A percentile compares a stretch with the other conserved stretches of the same genome.
These are phyloP conservation scores for Mormyrus iriodes DNA, from an alignment of 2,113 vertebrate genomes.

Conservation along the genomic window DNA sequence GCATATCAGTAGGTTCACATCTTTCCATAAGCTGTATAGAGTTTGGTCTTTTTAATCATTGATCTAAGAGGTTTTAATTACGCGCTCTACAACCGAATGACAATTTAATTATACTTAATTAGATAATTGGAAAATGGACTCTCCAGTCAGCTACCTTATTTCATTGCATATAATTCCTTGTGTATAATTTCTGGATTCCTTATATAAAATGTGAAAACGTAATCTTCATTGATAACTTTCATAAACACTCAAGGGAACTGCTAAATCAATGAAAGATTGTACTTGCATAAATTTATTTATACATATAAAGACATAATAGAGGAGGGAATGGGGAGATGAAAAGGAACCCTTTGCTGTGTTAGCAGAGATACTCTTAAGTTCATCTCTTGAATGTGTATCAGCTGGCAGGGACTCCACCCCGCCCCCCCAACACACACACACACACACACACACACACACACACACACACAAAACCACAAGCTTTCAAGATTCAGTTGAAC, in stretches of 20 bases:
- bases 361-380: neutral
- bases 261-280: neutral
- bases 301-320: neutral
- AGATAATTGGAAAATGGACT: slow-evolving; percentile 7
- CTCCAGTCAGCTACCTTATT: neutral
- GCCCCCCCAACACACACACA: neutral
- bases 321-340: neutral
- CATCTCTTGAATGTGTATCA: neutral
- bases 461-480: neutral
- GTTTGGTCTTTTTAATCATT: neutral
- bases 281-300: neutral
- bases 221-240: neutral
- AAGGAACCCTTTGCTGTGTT: neutral
- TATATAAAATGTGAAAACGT: neutral
- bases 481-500: neutral
- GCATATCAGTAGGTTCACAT: neutral
- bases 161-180: too few relatives aligned
- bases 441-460: neutral
- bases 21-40: neutral
- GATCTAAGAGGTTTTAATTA: neutral
- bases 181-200: neutral
- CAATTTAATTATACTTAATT: slow-evolving; percentile 4
- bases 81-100: neutral
- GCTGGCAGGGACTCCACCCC: neutral
- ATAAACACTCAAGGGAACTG: neutral